These are phyloP conservation scores for Drosophila meridiana DNA, from an alignment of 2,888 invertebrate species.

Conservation along the genomic window DNA sequence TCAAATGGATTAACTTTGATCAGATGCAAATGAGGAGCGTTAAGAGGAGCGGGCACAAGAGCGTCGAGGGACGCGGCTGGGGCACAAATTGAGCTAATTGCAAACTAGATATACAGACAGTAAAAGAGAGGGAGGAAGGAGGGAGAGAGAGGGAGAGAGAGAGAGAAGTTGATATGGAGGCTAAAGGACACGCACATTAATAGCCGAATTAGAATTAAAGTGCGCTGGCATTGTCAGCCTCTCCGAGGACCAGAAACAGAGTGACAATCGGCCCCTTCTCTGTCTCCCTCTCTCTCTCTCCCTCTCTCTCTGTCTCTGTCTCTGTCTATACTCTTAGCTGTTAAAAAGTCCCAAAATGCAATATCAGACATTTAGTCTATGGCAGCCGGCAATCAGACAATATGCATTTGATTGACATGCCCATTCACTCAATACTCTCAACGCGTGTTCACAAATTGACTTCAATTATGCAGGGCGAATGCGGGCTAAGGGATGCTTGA, in stretches of 20 bases:
- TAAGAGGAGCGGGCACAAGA: not conserved
- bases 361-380: constrained; percentile 49
- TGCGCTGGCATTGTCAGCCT: constrained; percentile 55
- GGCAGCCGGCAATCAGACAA: constrained; percentile 36
- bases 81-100: constrained; percentile 80
- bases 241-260: constrained; percentile 31
- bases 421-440: constrained; percentile 41
- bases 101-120: constrained; percentile 61
- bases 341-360: constrained; percentile 41
- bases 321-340: not conserved
- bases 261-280: constrained; percentile 36
- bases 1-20: constrained; percentile 78
- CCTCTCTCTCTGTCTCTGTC: no score
- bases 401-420: constrained; percentile 70
- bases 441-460: constrained; percentile 40
- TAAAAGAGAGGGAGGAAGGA: not conserved
- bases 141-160: not conserved
- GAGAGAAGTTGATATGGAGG: not conserved
- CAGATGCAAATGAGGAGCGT: constrained; percentile 56
- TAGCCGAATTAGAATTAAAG: constrained; percentile 76
- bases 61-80: constrained; percentile 43
- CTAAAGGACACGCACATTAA: constrained; percentile 58
- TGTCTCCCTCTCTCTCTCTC: no score
- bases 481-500: not conserved
- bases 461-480: constrained; percentile 49